Base-by-base conservation (phyloP, 2,797 vertebrate species). In the Cephalopachus bancanus region DNA sequence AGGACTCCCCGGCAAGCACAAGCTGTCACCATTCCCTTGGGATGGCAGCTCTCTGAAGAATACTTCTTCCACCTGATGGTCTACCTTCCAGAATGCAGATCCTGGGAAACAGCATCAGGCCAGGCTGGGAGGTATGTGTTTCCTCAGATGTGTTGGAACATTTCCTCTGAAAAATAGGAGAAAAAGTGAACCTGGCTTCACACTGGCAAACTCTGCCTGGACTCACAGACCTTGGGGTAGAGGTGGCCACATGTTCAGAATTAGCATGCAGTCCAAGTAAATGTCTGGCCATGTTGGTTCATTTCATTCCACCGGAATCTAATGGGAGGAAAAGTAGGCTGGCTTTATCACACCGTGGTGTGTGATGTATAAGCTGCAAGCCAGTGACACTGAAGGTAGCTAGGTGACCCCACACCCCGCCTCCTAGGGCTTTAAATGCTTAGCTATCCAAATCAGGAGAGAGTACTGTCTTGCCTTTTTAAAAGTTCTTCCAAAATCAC, bases 1-100 rank as follows among this genome's bases (percentile, higher is more conserved):
- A 98, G 97, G 98, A 97, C 98, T 98, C 98, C 98, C 98, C 98
- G 97, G 98, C 98, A 98, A 95, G 98, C 98, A 97, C 98, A 98
- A 98, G 98, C 98, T 98, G 98, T 98, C 96, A 81, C 98, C 97
- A 74, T 96, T 75, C 97, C 97, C 98, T 88, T 83, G 97, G 95
- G 98, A 98, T 98, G 92, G 83, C 98, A 72, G 98, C 98, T 98
- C 89, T 95, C 98, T 51, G 90, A 97, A 96, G 96, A 96, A 72
- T 28, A 28, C 85, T 83, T 28, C 96, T 97, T 97, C 95, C 95
- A 98, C 96, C 97, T 98, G 89, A 97, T 57, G 91, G 90, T 76
- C 97, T 93, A 91, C 93, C 96, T 97, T 30, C 78, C 71, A 80
- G 51, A 60, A 55, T 0, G 14, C 78, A 67, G 93, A 91, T 94